A percentile compares a stretch with the other conserved stretches of the same genome.
Evolutionary conservation across 2,113 vertebrate species (phyloP).

Genomic region (Rhineura floridana): DNA sequence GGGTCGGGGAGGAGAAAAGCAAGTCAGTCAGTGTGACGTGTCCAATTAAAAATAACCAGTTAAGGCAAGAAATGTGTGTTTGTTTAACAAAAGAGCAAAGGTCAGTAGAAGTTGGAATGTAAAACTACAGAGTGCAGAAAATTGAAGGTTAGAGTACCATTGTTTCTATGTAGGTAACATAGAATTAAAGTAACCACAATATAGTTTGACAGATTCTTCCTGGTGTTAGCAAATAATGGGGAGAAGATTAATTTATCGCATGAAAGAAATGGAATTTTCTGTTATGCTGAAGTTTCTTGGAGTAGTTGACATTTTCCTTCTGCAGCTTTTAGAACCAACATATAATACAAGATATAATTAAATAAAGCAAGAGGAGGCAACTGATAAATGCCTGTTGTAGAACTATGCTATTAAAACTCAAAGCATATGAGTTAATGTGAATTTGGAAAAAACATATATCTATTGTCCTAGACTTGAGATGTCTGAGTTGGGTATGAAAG

Average conservation of each 20-base stretch:
- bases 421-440: conserved; percentile 29
- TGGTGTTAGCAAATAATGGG: not conserved
- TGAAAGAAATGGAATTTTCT: conserved; percentile 18
- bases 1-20: conserved; percentile 53
- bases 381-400: conserved; percentile 35
- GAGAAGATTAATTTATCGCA: not conserved
- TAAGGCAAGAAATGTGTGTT: conserved; percentile 55
- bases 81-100: conserved; percentile 58
- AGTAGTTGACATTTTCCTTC: not conserved
- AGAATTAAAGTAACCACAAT: conserved; percentile 26
- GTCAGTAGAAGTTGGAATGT: conserved; percentile 62
- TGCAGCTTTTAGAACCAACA: not conserved
- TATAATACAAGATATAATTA: not conserved
- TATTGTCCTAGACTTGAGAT: conserved; percentile 65
- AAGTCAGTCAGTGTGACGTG: conserved; percentile 63
- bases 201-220: not conserved
- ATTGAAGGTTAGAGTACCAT: conserved; percentile 39
- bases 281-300: not conserved
- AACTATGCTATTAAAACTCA: conserved; percentile 50
- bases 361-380: conserved; percentile 19
- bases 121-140: conserved; percentile 58
- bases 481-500: conserved; percentile 60
- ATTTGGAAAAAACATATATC: conserved; percentile 58
- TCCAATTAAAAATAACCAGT: conserved; percentile 62
- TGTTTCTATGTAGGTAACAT: conserved; percentile 15